Evolutionary conservation across 2,888 invertebrate species (phyloP), one percentile per base, ranked within the genome.

Genomic region (Beris chalybata): DNA sequence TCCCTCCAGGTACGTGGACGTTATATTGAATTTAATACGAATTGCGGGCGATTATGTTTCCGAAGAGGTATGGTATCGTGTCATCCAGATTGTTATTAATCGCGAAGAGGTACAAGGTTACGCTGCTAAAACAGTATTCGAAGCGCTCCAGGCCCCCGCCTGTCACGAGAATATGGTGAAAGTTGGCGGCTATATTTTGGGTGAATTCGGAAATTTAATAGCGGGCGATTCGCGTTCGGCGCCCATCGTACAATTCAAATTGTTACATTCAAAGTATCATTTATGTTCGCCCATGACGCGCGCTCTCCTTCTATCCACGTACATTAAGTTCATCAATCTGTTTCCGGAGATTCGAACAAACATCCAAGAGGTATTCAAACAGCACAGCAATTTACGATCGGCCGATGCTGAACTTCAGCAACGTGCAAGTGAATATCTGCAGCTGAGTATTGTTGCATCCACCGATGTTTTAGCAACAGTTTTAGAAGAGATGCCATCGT

Each of bases 81-180:
- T 99, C 64, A 98, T 99, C 75, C 97, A 99, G 84, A 99, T 99
- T 77, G 98, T 99, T 44, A 98, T 99, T 72, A 99, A 99, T 80
- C 88, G 98, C 75, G 98, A 99, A 79, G 99, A 99, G 83, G 98
- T 99, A 2, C 99, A 99, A 83, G 98, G 97, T 22, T 99, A 99
- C 83, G 98, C 99, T 69, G 98, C 98, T 58, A 99, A 99, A 84
- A 99, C 98, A 64, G 98, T 98, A 30, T 99, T 99, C 84, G 99
- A 99, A 87, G 97, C 97, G 66, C 83, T 98, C 64, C 97, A 99
- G 84, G 97, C 97, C 43, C 97, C 98, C 22, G 98, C 99, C 31
- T 99, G 99, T 77, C 99, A 99, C 80, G 99, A 99, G 82, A 99
- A 99, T 81, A 99, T 99, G 99, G 98, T 99, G 1, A 99, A 99